phyloP scores from a whole-genome alignment of 2,888 invertebrate species.

The Drosophila neonasuta region DNA sequence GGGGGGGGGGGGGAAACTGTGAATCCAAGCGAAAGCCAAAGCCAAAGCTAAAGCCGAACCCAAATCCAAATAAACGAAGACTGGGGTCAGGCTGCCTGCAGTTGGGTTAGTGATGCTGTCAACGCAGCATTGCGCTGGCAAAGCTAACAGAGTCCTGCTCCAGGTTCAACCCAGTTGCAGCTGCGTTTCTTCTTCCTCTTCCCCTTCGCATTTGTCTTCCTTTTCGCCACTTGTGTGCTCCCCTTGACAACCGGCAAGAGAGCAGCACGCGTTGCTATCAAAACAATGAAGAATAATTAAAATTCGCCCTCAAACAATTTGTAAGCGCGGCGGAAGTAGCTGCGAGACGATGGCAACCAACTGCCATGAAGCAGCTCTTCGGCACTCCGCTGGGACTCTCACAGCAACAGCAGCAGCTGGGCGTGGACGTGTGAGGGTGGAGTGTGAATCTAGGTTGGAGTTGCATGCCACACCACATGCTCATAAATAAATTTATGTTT shows the following conservation, averaged over 20 bases:
- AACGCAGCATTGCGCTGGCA: conserved; percentile 24
- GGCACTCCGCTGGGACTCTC: conserved; percentile 5
- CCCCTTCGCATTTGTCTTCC: background rate
- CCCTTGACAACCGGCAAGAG: conserved; percentile 12
- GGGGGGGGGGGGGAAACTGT: background rate
- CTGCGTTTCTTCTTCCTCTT: conserved; percentile 12
- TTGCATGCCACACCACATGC: conserved; percentile 55
- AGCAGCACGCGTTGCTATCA: conserved; percentile 66
- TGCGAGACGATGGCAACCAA: conserved; percentile 33
- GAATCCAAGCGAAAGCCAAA: background rate
- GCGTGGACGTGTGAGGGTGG: conserved; percentile 1
- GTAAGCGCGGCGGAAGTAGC: conserved; percentile 65
- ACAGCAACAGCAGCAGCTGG: background rate
- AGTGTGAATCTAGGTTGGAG: conserved; percentile 1
- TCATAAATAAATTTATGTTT: conserved; percentile 76
- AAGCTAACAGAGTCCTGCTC: conserved; percentile 15
- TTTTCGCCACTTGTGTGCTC: background rate
- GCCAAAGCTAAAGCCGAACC: conserved; percentile 2
- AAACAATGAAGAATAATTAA: conserved; percentile 79
- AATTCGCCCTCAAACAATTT: conserved; percentile 78
- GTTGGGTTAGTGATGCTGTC: conserved; percentile 27
- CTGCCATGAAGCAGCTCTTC: conserved; percentile 24
- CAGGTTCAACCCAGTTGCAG: conserved; percentile 14
- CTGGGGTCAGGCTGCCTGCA: conserved; percentile 28
- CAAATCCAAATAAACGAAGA: conserved; percentile 43